Base-by-base conservation (phyloP, 2,113 vertebrate species). In the Pampusana beccarii region DNA sequence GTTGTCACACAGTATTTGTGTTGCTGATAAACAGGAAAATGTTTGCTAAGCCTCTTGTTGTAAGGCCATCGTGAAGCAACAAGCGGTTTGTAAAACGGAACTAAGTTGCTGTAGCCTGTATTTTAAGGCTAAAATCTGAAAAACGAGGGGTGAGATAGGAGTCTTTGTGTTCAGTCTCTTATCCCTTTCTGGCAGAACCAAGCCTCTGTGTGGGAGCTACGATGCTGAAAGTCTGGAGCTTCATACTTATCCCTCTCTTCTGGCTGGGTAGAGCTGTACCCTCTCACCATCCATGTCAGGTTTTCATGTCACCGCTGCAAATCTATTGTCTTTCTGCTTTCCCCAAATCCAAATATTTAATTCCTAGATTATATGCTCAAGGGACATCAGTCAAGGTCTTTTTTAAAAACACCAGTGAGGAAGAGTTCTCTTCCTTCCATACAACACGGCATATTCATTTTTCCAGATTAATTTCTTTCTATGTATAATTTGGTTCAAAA, bases 61-160 rank as follows among this genome's bases (percentile, higher is more conserved):
- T 72, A 61, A 69, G 44, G n/a, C 38, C 2, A 36, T 48, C 6
- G 4, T 84, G 82, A 92, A 95, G 61, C 42, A 95, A 40, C 38
- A 67, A 28, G 5, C 26, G 24, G 60, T 80, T 96, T 95, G 88
- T 94, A 64, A 94, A 90, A 65, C 16, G 67, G 62, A 95, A 71
- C 75, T 85, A 95, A 82, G 77, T 73, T 9, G 8, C 50, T 73
- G 10, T 12, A 36, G 36, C 38, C 29, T 86, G 80, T 92, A 79
- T 94, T 94, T 75, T 84, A 86, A 95, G 34, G 31, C 31, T 88
- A 75, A 92, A 93, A 70, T 93, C 42, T 81, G 78, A 86, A 97
- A 96, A 96, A 71, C 12, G 1, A 60, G 16, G 26, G n/a, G 73
- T 75, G 93, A 95, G 73, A 53, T 29, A 44, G 48, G 24, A 88